Conservation (phyloP, 1,140 invertebrate genomes). For the Anastatus disparis region DNA sequence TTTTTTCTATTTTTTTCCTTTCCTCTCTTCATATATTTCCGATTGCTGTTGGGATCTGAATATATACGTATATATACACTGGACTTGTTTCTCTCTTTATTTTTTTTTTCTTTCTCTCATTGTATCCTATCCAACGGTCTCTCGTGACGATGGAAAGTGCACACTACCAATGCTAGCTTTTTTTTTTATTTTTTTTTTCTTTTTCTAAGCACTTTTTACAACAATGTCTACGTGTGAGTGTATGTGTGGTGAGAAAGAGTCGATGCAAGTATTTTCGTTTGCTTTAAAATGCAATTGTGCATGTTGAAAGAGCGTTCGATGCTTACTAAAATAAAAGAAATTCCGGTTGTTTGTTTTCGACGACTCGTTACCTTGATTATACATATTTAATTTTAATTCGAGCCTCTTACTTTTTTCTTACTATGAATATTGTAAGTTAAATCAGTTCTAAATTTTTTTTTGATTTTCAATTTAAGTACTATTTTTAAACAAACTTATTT, state of each 20-base stretch:
- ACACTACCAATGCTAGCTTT: no score
- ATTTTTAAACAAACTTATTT: no score
- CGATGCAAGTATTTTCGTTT: not conserved
- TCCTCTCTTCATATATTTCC: constrained; percentile 1
- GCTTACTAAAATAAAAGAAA: no score
- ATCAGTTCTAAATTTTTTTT: no score
- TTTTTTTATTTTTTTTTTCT: constrained; percentile 9
- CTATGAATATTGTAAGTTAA: no score
- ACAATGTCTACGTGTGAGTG: not conserved
- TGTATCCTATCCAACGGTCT: not conserved
- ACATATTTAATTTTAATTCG: not conserved
- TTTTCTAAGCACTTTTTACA: not conserved
- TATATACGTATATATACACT: no score
- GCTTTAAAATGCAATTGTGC: constrained; percentile 4
- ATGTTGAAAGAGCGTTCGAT: not conserved
- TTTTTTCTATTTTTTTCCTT: no score
- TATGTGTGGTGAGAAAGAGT: not conserved
- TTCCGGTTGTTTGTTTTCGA: not conserved
- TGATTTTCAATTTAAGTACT: no score
- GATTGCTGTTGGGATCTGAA: not conserved
- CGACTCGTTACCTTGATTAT: not conserved
- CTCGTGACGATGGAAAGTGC: constrained; percentile 4
- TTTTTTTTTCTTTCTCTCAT: no score
- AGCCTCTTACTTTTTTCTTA: no score
- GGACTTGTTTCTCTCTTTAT: no score